These are phyloP conservation scores for Chunga burmeisteri DNA, from an alignment of 2,113 vertebrate genomes.

Conservation along the genomic window DNA sequence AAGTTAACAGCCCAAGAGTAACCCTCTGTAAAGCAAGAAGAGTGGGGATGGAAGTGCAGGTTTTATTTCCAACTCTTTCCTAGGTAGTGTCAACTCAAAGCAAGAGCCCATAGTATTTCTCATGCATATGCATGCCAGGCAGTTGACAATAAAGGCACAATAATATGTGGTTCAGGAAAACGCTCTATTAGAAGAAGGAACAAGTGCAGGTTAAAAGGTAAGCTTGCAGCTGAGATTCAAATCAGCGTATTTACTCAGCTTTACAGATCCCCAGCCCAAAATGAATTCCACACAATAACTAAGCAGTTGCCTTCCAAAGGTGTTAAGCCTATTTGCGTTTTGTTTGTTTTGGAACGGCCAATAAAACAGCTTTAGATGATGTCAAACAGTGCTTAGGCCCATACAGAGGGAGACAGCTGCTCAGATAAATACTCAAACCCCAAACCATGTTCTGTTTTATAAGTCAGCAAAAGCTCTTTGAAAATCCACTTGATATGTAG, in stretches of 20 bases:
- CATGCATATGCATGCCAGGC: background rate
- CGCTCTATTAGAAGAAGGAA: conserved; percentile 19
- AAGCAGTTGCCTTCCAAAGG: conserved; percentile 60
- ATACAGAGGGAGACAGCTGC: conserved; percentile 58
- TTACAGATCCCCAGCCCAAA: conserved; percentile 43
- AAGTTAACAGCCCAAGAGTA: background rate
- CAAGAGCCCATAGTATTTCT: background rate
- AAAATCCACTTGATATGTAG: conserved; percentile 56
- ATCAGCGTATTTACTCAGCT: conserved; percentile 34
- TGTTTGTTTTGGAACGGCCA: conserved; percentile 68
- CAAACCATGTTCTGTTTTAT: conserved; percentile 48
- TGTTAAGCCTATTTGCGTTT: conserved; percentile 51
- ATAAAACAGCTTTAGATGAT: conserved; percentile 64
- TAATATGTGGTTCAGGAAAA: background rate
- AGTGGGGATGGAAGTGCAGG: background rate
- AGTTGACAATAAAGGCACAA: background rate
- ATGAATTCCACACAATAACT: conserved; percentile 60
- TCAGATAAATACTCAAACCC: conserved; percentile 58
- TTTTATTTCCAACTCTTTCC: background rate
- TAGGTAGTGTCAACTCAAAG: background rate
- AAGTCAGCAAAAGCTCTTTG: conserved; percentile 66
- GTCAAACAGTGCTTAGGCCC: conserved; percentile 49
- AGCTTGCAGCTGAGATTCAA: conserved; percentile 30
- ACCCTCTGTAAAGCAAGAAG: background rate
- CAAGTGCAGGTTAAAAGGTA: conserved; percentile 32